phyloP scores from a whole-genome alignment of 2,113 vertebrate species.

The Nymphicus hollandicus region DNA sequence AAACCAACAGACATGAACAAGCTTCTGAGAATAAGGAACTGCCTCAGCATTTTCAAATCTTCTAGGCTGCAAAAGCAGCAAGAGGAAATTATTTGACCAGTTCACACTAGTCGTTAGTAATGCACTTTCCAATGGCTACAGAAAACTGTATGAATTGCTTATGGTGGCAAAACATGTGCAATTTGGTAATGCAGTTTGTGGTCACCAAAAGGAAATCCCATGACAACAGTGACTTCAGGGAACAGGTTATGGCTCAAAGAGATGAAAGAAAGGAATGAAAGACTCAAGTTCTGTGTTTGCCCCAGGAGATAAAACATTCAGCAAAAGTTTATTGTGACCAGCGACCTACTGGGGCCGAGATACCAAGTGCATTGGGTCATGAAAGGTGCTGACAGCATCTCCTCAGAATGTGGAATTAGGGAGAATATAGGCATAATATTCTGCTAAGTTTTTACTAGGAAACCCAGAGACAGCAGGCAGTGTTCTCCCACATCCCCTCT shows the following conservation, averaged over 20 bases:
- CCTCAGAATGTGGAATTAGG: not conserved
- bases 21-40: not conserved
- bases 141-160: not conserved
- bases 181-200: not conserved
- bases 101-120: not conserved
- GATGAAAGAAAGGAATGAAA: not conserved
- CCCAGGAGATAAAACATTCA: not conserved
- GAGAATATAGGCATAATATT: not conserved
- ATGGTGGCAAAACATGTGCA: not conserved
- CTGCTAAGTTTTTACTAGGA: not conserved
- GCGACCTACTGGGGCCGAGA: not conserved
- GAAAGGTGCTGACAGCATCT: constrained; percentile 48
- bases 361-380: not conserved
- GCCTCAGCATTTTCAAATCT: not conserved
- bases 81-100: not conserved
- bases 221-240: not conserved
- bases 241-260: constrained; percentile 20
- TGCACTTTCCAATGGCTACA: not conserved
- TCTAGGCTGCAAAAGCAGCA: not conserved
- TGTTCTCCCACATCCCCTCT: not conserved
- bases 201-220: not conserved
- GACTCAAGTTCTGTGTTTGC: not conserved
- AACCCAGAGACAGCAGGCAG: not conserved
- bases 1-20: not conserved
- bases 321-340: not conserved